Base-by-base conservation (phyloP, 2,113 vertebrate species). In the Tupaia tana region DNA sequence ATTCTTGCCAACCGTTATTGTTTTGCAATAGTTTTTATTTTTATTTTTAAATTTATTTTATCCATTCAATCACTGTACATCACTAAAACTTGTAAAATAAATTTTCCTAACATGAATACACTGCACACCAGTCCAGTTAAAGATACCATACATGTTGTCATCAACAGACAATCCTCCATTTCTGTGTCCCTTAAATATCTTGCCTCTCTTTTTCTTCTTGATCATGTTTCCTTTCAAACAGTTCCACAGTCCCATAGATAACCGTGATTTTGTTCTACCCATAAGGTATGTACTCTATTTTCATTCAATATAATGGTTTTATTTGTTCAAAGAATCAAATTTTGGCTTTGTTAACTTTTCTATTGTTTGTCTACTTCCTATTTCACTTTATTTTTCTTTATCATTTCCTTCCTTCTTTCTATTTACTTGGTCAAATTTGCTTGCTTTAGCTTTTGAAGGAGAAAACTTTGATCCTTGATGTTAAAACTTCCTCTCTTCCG, bases 251-350 rank as follows among this genome's bases (percentile, higher is more conserved):
- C n/a, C 22, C 14, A 89, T 73, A 87, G 58, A 91, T 11, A 94
- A 80, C 20, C n/a, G 59, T 12, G 94, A 87, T 89, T 93, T n/a
- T 94, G 34, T 59, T 95, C 67, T 94, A 69, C 83, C 90, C 56
- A 95, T 89, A 69, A 95, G 92, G 7, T 52, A 85, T 86, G 25
- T 84, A 43, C 81, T 91, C 15, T 86, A 4, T 89, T 90, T 86
- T 87, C 29, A 91, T 9, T 64, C 15, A 89, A 3, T 63, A 91
- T 94, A 84, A 84, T 91, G 56, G 5, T 90, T 86, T 81, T 90
- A 64, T 15, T 67, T 82, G 81, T 27, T 70, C 10, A 87, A 82
- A 86, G 43, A 69, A 75, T 54, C 12, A 86, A 63, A 52, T 67
- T 81, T 79, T 71, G 34, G 6, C n/a, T 69, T 75, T 66, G 63